Percentiles rank a stretch among this genome's conserved stretches.
phyloP scores from a whole-genome alignment of 1,140 invertebrate genomes.

The Yoshiicerus persimilis region DNA sequence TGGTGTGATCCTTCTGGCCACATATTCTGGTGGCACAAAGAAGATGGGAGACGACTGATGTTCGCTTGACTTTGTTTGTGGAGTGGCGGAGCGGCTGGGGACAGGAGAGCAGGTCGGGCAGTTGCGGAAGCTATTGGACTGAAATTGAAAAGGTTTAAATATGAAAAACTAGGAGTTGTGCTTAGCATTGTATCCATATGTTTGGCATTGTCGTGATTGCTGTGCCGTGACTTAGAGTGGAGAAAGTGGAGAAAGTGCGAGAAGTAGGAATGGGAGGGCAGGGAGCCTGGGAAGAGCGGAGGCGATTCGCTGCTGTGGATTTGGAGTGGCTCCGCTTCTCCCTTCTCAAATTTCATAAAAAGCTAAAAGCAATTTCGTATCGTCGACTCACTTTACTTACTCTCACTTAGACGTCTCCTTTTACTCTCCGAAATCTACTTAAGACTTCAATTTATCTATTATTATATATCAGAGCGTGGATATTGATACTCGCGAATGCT shows the following conservation, averaged over 20 bases:
- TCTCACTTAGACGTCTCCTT: conserved; percentile 4
- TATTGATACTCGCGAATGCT: neutral
- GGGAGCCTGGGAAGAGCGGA: neutral
- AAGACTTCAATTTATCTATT: conserved; percentile 23
- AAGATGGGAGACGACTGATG: too few species aligned
- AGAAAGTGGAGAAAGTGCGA: neutral
- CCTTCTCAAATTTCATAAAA: conserved; percentile 12
- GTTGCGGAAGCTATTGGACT: too few species aligned
- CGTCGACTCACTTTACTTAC: neutral
- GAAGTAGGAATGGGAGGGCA: neutral
- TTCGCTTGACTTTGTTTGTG: too few species aligned
- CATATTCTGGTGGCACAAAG: too few species aligned
- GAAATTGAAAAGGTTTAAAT: neutral
- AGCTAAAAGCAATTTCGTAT: conserved; percentile 22
- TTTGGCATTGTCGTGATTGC: neutral
- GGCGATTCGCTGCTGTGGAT: neutral
- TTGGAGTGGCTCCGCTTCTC: neutral
- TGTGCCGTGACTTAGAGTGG: neutral
- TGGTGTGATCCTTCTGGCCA: neutral
- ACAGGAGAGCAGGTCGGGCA: too few species aligned
- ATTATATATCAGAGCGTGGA: neutral
- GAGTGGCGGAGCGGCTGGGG: too few species aligned
- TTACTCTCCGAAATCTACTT: neutral
- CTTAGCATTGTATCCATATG: neutral
- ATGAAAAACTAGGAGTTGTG: neutral